Evolutionary conservation across 2,113 vertebrate species (phyloP).

Genomic region (Columba livia): DNA sequence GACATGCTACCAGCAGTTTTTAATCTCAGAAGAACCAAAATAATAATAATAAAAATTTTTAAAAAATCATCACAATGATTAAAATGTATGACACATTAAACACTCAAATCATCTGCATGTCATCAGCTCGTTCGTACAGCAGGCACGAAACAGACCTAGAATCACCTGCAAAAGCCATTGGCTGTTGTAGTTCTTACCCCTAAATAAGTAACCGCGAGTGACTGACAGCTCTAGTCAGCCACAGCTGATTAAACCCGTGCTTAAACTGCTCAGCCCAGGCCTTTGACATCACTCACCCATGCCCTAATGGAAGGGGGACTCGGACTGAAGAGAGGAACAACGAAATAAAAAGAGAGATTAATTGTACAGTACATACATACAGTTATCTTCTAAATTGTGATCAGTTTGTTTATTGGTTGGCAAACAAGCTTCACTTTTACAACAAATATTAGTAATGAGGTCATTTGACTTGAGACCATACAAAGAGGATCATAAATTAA

Average conservation of each 20-base stretch:
- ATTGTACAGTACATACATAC: conserved; percentile 78
- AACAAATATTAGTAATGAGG: conserved; percentile 97
- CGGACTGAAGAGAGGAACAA: conserved; percentile 12
- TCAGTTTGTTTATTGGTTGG: conserved; percentile 95
- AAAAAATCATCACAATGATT: not conserved
- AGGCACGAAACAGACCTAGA: conserved; percentile 44
- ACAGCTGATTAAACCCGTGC: conserved; percentile 53
- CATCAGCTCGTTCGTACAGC: conserved; percentile 1
- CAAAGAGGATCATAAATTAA: conserved; percentile 92
- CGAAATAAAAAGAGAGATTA: conserved; percentile 42
- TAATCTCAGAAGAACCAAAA: conserved; percentile 40
- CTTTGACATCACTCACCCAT: conserved; percentile 51
- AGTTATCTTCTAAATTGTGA: conserved; percentile 83
- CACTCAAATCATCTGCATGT: conserved; percentile 13
- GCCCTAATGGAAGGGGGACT: conserved; percentile 24
- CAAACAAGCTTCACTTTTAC: conserved; percentile 97
- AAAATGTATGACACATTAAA: conserved; percentile 35
- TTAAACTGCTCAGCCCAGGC: conserved; percentile 51
- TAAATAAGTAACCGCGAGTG: not conserved
- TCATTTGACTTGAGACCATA: conserved; percentile 91
- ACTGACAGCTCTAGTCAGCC: conserved; percentile 29
- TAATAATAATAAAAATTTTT: not conserved
- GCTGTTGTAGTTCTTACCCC: not conserved
- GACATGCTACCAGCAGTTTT: conserved; percentile 43
- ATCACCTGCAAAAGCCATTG: not conserved